Evolutionary conservation across 2,113 vertebrate species (phyloP), one percentile per base, ranked within the genome.

Genomic region (Antigone vipio): DNA sequence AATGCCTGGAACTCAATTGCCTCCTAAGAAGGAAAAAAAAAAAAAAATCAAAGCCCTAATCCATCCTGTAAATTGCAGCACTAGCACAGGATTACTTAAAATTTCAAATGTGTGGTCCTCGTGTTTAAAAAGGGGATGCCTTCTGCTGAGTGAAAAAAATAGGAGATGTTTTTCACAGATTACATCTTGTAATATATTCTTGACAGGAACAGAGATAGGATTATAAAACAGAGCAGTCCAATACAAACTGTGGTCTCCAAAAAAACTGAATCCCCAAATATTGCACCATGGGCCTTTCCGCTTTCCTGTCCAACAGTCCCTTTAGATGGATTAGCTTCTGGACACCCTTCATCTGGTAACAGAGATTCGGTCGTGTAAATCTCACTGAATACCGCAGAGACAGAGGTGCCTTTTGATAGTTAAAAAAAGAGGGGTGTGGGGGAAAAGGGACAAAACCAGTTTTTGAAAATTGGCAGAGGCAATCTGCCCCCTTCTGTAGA

Each of bases 281-380:
- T 21, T 72, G 34, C 40, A 49, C 64, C 35, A 32, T 6, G 40
- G 59, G 42, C 55, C 82, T 62, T 96, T 91, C 76, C 9, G 3
- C 13, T 72, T 84, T 81, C 76, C 45, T 86, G 83, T 85, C 79
- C 85, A 92, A 44, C 55, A 84, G 40, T 34, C 44, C 20, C 49
- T 89, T 89, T 42, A 60, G 79, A 93, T 72, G 53, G 77, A 91
- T 95, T 94, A 84, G 40, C 56, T 94, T 78, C 93, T 72, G 83
- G 75, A 60, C 0, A 0, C 23, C 14, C 81, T 93, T 95, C 81
- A 53, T 85, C 84, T 89, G 66, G 62, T 66, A 66, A 89, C 19
- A 64, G 78, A 52, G 35, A n/a, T 35, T 85, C 6, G 3, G 64
- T 60, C 10, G 69, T 53, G 67, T 73, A 88, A 77, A 88, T 53